Evolutionary conservation across 1,140 invertebrate species (phyloP), one percentile per base, ranked within the genome.

Genomic region (Stenopsyche tienmushanensis): DNA sequence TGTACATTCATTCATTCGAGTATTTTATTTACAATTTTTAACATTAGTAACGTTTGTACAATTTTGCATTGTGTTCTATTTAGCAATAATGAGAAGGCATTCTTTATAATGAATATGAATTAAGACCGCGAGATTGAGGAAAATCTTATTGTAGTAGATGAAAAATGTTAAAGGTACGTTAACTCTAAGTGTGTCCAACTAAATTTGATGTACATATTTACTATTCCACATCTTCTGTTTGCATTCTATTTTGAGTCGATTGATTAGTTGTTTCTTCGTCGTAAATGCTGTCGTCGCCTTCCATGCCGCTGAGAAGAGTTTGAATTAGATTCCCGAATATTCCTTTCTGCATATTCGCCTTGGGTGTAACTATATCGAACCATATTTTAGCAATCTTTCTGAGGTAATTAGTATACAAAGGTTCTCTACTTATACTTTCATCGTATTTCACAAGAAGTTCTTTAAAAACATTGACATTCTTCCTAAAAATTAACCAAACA

Each of bases 381-480:
- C 62, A 70, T 21, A 70, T 70, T 18, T 62, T 21, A 2, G 89
- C 91, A 75, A 95, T 94, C 83, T 89, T 92, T 54, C 90, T 86
- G 64, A 94, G 77, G 78, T 94, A 93, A 75, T 90, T 86, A 62
- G 80, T 78, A 76, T 92, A 94, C 44, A 84, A 83, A n/a, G 90
- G 88, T 81, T 95, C 92, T 73, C 90, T 82, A 55, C 83, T 85
- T 54, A 93, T 80, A 66, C 86, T 88, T 47, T 85, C 78, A 73
- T 89, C 82, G 75, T 94, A 94, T 64, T 91, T 84, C 73, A 91
- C 86, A 78, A 89, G 90, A 9, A 94, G 78, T 1, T 87, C 77
- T 25, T 81, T 84, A 71, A 88, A 90, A 3, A 82, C 79, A 18
- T 79, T 73, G 25, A 86, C 70, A 74, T 86, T 85, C 44, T 85